Evolutionary conservation across 2,888 invertebrate species (phyloP).

Genomic region (Fragum fragum): DNA sequence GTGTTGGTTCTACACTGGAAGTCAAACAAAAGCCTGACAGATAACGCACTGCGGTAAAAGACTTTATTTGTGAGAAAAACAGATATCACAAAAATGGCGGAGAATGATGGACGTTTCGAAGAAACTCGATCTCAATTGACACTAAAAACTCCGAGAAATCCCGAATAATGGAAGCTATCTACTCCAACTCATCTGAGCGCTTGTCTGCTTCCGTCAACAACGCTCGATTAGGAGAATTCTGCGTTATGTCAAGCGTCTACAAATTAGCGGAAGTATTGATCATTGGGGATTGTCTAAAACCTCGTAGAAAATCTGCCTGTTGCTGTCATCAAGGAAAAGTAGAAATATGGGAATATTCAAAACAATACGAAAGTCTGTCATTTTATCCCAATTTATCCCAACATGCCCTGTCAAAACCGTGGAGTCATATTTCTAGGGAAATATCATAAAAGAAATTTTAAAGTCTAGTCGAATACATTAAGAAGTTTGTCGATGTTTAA

Average conservation of each 20-base stretch:
- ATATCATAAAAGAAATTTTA: no score
- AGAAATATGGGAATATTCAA: slow-evolving; percentile 12
- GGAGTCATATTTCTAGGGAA: no score
- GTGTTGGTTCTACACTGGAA: background rate
- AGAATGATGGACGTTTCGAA: slow-evolving; percentile 12
- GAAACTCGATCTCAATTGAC: slow-evolving; percentile 13
- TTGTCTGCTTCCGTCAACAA: slow-evolving; percentile 27
- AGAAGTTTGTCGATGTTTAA: no score
- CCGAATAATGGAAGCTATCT: slow-evolving; percentile 19
- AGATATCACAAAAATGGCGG: slow-evolving; percentile 14
- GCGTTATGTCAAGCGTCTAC: slow-evolving; percentile 30
- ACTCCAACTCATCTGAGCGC: slow-evolving; percentile 21
- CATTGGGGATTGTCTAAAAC: slow-evolving; percentile 22
- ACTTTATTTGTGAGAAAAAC: slow-evolving; percentile 17
- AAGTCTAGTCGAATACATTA: no score
- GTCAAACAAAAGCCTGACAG: background rate
- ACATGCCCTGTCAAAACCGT: no score
- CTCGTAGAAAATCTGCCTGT: slow-evolving; percentile 15
- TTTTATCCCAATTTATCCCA: no score
- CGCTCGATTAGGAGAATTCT: slow-evolving; percentile 20
- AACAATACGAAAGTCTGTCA: background rate
- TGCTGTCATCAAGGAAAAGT: slow-evolving; percentile 13
- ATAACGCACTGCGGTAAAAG: background rate
- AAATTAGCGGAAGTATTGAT: slow-evolving; percentile 32
- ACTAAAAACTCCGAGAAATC: slow-evolving; percentile 5